Evolutionary conservation across 2,888 invertebrate genomes (phyloP).

Genomic region (Melinopterus prodromus): DNA sequence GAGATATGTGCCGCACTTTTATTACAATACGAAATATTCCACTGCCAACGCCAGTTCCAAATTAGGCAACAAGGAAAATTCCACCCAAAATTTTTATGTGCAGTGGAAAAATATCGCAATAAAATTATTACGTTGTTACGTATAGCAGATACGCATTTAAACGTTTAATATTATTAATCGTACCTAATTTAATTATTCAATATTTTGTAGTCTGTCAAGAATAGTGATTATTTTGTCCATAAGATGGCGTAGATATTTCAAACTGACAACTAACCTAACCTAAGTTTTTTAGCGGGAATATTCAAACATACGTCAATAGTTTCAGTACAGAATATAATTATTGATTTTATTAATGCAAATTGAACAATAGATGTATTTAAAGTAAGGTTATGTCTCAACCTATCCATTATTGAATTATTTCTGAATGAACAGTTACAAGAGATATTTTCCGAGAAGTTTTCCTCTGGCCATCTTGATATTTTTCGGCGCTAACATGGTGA

Average conservation of each 20-base stretch:
- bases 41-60: background rate
- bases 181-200: background rate
- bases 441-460: no score
- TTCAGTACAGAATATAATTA: no score
- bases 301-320: no score
- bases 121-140: background rate
- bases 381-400: no score
- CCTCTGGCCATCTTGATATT: background rate
- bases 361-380: no score
- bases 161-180: background rate
- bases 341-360: no score
- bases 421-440: no score
- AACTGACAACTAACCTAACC: no score
- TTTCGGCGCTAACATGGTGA: background rate
- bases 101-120: background rate
- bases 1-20: background rate
- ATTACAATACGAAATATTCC: background rate
- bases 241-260: no score
- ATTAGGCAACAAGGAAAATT: background rate
- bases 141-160: background rate
- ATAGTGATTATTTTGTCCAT: no score
- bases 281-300: no score
- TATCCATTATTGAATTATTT: no score
- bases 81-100: background rate
- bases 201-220: background rate